A percentile compares a stretch with the other conserved stretches of the same genome.
phyloP scores from a whole-genome alignment of 2,113 vertebrate species.

The Athene cunicularia region DNA sequence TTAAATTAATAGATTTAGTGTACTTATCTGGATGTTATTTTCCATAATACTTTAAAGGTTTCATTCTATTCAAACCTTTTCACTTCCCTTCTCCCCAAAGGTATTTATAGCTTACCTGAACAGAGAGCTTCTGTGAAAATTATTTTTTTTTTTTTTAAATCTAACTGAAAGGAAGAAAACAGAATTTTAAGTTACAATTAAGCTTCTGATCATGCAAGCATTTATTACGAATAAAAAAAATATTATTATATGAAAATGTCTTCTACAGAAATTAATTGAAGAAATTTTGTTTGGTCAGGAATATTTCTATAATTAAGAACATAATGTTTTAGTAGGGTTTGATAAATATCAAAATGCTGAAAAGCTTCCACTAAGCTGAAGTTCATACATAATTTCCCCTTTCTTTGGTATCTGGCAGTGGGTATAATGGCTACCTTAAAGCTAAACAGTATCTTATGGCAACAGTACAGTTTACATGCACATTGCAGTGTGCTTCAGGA shows the following conservation, averaged over 20 bases:
- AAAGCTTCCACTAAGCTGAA: neutral
- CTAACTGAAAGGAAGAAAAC: neutral
- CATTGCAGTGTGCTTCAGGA: neutral
- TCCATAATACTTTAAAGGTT: neutral
- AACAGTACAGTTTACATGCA: neutral
- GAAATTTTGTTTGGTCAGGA: neutral
- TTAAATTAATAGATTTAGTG: neutral
- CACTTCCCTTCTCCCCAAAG: neutral
- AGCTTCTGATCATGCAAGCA: neutral
- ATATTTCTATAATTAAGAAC: neutral
- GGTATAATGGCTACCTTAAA: neutral
- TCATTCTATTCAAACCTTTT: neutral
- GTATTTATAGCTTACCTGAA: neutral
- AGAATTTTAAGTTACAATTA: neutral
- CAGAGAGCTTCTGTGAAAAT: neutral
- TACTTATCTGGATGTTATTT: neutral
- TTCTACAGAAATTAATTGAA: neutral
- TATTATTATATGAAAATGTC: neutral
- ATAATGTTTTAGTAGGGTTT: neutral
- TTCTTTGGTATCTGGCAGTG: neutral
- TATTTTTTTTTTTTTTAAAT: rapidly evolving
- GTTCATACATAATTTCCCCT: neutral
- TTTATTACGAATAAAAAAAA: neutral
- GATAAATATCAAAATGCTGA: neutral
- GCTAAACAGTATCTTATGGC: neutral